Percentiles rank a stretch among this genome's conserved stretches.
Evolutionary conservation across 2,888 invertebrate genomes (phyloP).

Genomic region (Boloria euphrosyne): DNA sequence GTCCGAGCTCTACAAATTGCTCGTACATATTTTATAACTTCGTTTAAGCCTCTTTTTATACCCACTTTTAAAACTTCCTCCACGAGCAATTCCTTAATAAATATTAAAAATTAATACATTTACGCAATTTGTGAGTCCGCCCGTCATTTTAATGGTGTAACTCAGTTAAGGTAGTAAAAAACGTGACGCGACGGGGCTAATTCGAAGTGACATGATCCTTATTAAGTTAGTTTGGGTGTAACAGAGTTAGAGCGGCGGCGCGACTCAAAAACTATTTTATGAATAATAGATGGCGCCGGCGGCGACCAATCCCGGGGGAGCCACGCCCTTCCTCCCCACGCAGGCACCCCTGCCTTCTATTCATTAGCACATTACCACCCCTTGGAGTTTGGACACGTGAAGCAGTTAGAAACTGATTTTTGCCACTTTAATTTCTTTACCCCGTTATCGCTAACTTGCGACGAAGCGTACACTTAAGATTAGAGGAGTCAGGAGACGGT

Average conservation of each 20-base stretch:
- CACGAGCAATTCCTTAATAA: slow-evolving; percentile 57
- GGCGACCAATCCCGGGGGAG: slow-evolving; percentile 79
- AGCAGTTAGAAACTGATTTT: slow-evolving; percentile 71
- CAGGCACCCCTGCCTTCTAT: slow-evolving; percentile 62
- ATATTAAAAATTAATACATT: slow-evolving; percentile 76
- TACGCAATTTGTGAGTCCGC: slow-evolving; percentile 60
- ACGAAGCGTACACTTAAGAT: neutral
- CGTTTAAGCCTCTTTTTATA: slow-evolving; percentile 65
- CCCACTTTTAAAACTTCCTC: slow-evolving; percentile 31
- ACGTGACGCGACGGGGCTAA: slow-evolving; percentile 62
- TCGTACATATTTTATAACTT: slow-evolving; percentile 76
- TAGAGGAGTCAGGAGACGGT: neutral
- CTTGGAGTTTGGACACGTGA: slow-evolving; percentile 57
- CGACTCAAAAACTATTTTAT: slow-evolving; percentile 83
- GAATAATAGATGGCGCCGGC: slow-evolving; percentile 80
- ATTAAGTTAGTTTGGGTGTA: slow-evolving; percentile 72
- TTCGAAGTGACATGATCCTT: slow-evolving; percentile 82
- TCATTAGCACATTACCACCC: slow-evolving; percentile 81
- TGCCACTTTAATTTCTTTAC: slow-evolving; percentile 43
- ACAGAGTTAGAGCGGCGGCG: slow-evolving; percentile 76
- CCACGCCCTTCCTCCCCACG: slow-evolving; percentile 50
- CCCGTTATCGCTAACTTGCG: slow-evolving; percentile 5
- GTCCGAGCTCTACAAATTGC: slow-evolving; percentile 67
- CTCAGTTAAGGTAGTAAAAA: slow-evolving; percentile 63
- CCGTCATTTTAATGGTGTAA: slow-evolving; percentile 64